Conservation (phyloP, 2,888 invertebrate species). For the Caradrina clavipalpis region DNA sequence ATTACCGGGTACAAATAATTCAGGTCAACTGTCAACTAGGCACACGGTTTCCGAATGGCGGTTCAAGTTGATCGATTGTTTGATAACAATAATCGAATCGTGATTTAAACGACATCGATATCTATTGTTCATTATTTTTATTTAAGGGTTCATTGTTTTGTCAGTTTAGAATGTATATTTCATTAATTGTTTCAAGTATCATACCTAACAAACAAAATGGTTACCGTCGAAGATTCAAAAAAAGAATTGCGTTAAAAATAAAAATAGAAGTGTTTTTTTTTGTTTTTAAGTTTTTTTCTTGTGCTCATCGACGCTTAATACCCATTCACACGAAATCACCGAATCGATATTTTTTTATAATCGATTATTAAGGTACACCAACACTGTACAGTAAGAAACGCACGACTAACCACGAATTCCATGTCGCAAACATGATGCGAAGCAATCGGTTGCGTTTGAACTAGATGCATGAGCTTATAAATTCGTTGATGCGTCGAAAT, state of each 20-base stretch:
- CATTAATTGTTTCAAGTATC: background rate
- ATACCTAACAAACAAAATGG: background rate
- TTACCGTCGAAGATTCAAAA: background rate
- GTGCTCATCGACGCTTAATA: background rate
- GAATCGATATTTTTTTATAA: conserved; percentile 41
- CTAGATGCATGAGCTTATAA: conserved; percentile 71
- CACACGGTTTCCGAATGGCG: conserved; percentile 20
- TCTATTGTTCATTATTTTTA: conserved; percentile 7
- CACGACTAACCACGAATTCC: conserved; percentile 67
- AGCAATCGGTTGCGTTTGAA: conserved; percentile 68
- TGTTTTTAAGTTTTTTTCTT: no score
- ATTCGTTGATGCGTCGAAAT: conserved; percentile 71
- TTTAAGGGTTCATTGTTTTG: conserved; percentile 27
- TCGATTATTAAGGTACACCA: conserved; percentile 56
- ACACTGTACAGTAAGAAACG: conserved; percentile 61
- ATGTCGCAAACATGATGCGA: conserved; percentile 67
- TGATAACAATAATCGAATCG: conserved; percentile 53
- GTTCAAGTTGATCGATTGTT: conserved; percentile 17
- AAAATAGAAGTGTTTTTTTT: background rate
- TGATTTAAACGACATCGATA: conserved; percentile 44
- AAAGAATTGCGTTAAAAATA: conserved; percentile 7
- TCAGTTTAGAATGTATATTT: conserved; percentile 20
- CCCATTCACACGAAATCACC: conserved; percentile 32
- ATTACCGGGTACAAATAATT: conserved; percentile 45
- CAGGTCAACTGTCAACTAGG: conserved; percentile 52